A percentile compares a stretch with the other conserved stretches of the same genome.
phyloP scores from a whole-genome alignment of 2,113 vertebrate species.

The Nibea albiflora region DNA sequence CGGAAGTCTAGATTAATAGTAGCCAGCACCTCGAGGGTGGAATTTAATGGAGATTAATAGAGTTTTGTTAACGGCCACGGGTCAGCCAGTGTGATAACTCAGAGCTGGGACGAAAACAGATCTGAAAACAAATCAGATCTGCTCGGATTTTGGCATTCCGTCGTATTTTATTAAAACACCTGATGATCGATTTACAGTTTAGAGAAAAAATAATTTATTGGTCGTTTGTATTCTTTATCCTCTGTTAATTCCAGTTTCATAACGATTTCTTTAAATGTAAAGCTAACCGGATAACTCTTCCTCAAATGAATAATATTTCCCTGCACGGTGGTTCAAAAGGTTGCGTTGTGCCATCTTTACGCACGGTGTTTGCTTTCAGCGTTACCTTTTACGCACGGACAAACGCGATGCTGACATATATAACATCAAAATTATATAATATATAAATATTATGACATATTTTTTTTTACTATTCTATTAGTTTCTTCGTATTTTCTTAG shows the following conservation, averaged over 20 bases:
- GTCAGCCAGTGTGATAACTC: slow-evolving; percentile 2
- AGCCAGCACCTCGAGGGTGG: neutral
- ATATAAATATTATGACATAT: neutral
- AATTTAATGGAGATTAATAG: neutral
- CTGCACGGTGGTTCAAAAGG: neutral
- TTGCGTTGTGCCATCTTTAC: slow-evolving; percentile 20
- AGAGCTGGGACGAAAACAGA: neutral
- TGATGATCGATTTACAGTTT: neutral
- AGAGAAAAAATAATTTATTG: neutral
- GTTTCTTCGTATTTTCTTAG: no score
- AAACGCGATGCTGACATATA: neutral
- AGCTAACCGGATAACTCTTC: neutral
- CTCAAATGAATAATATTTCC: neutral
- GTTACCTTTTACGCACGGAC: slow-evolving; percentile 11
- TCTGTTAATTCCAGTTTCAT: neutral
- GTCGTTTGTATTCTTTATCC: neutral
- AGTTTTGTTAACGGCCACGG: neutral
- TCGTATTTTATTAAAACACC: slow-evolving; percentile 23
- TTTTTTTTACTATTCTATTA: neutral
- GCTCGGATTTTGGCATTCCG: slow-evolving; percentile 1
- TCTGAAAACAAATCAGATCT: neutral
- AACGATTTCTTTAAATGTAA: neutral
- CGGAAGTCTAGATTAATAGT: slow-evolving; percentile 1
- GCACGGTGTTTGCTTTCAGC: neutral
- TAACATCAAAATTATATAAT: no score